phyloP scores from a whole-genome alignment of 30 jellyfish, hydroid and myxozoan genomes.

The Cassiopea xamachana region DNA sequence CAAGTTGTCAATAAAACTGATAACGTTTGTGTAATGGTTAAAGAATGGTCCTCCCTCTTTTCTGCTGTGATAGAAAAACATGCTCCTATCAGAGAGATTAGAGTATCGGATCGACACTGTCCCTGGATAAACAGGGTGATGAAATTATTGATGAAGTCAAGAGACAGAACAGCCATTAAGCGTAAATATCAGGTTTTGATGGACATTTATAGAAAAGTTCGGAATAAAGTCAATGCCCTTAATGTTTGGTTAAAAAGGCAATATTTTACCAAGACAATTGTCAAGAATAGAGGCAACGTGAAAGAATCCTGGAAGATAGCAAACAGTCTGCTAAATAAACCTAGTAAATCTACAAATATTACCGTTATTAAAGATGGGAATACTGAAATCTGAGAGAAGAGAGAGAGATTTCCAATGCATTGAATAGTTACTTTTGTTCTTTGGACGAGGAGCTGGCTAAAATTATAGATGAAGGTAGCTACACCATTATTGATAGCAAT shows the following conservation, averaged over 20 bases:
- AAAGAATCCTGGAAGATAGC: slow-evolving; percentile 37
- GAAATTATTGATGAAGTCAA: slow-evolving; percentile 19
- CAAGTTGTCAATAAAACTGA: slow-evolving; percentile 24
- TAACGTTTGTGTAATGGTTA: slow-evolving; percentile 26
- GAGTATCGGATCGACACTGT: slow-evolving; percentile 29
- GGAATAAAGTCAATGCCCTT: slow-evolving; percentile 11
- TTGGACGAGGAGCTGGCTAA: too few relatives aligned
- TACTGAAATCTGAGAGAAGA: too few relatives aligned
- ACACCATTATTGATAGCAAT: too few relatives aligned
- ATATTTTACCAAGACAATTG: slow-evolving; percentile 7
- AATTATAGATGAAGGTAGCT: too few relatives aligned
- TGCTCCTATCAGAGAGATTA: slow-evolving; percentile 32
- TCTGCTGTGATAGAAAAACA: slow-evolving; percentile 14
- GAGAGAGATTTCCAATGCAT: too few relatives aligned
- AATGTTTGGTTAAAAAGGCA: slow-evolving; percentile 27
- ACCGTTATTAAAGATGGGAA: too few relatives aligned
- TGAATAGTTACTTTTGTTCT: too few relatives aligned
- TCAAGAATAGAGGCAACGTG: slow-evolving; percentile 28
- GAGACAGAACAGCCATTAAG: slow-evolving; percentile 21
- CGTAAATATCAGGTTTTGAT: slow-evolving; percentile 11
- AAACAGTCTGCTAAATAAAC: slow-evolving; percentile 8
- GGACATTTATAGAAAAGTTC: slow-evolving; percentile 49
- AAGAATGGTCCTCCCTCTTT: slow-evolving; percentile 19
- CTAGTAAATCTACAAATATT: too few relatives aligned
- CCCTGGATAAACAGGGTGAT: slow-evolving; percentile 22